phyloP scores from a whole-genome alignment of 2,888 invertebrate genomes.

The Aporophyla lueneburgensis region DNA sequence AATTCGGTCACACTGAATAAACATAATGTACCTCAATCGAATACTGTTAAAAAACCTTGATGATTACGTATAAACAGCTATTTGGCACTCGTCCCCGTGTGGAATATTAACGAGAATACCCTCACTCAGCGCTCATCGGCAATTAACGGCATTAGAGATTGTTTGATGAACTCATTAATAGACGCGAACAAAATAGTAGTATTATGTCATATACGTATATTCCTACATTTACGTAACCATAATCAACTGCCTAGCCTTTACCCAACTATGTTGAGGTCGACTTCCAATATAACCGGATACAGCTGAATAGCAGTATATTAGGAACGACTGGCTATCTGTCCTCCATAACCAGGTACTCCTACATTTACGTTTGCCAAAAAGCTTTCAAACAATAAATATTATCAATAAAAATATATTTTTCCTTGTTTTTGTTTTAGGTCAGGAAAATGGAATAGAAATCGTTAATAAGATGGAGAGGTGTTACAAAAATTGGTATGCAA shows the following conservation, averaged over 20 bases:
- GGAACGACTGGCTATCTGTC: no score
- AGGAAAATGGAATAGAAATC: constrained; percentile 26
- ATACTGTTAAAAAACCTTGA: constrained; percentile 76
- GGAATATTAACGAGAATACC: constrained; percentile 80
- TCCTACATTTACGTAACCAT: not conserved
- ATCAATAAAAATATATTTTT: constrained; percentile 12
- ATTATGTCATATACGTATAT: constrained; percentile 17
- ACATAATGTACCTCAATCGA: constrained; percentile 63
- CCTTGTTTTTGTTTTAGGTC: constrained; percentile 15
- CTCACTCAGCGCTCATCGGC: constrained; percentile 74
- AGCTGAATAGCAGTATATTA: no score
- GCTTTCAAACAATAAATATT: not conserved
- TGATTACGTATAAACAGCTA: constrained; percentile 73
- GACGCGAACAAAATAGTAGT: constrained; percentile 28
- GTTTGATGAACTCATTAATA: constrained; percentile 76
- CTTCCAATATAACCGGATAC: no score
- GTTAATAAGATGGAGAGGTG: constrained; percentile 22
- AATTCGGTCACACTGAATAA: constrained; percentile 37
- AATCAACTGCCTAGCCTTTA: no score
- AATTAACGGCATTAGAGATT: constrained; percentile 70
- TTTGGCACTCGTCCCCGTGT: constrained; percentile 77
- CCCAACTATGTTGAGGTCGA: no score
- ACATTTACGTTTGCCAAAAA: not conserved
- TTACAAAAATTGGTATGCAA: constrained; percentile 38
- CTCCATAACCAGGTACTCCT: no score